Conservation (phyloP, 2,113 vertebrate species). For the Nesoenas mayeri region DNA sequence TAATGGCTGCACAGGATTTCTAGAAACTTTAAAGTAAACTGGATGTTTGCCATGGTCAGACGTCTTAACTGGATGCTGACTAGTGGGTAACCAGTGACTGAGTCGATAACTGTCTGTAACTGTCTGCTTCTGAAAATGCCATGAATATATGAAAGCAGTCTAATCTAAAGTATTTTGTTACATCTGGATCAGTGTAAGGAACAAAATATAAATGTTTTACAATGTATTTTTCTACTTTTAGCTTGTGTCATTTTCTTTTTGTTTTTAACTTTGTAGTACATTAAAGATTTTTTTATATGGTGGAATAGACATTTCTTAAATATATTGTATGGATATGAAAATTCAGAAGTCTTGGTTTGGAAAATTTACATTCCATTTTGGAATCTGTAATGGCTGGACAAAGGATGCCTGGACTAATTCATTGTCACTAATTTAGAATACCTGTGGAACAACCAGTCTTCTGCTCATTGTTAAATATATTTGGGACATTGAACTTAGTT, state of each 20-base stretch:
- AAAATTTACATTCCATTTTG: constrained; percentile 19
- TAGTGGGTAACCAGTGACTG: neutral
- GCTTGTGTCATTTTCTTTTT: constrained; percentile 67
- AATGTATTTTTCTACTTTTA: constrained; percentile 76
- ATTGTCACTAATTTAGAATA: neutral
- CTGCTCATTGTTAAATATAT: constrained; percentile 22
- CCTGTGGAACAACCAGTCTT: constrained; percentile 61
- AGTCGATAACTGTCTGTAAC: neutral
- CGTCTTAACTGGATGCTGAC: neutral
- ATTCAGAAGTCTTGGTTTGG: constrained; percentile 25
- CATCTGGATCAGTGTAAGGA: constrained; percentile 59
- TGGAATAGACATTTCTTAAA: constrained; percentile 71
- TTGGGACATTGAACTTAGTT: constrained; percentile 51
- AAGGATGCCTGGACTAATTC: neutral
- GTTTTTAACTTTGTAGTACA: constrained; percentile 68
- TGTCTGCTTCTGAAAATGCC: constrained; percentile 52
- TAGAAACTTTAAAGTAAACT: neutral
- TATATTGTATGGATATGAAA: constrained; percentile 15
- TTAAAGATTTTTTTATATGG: constrained; percentile 76
- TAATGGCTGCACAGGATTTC: neutral
- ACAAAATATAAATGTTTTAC: constrained; percentile 51
- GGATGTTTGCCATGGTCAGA: neutral
- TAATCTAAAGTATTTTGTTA: constrained; percentile 55
- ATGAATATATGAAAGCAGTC: constrained; percentile 20
- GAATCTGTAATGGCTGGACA: constrained; percentile 1